phyloP scores from a whole-genome alignment of 2,888 invertebrate genomes.

The Emmelina monodactyla region DNA sequence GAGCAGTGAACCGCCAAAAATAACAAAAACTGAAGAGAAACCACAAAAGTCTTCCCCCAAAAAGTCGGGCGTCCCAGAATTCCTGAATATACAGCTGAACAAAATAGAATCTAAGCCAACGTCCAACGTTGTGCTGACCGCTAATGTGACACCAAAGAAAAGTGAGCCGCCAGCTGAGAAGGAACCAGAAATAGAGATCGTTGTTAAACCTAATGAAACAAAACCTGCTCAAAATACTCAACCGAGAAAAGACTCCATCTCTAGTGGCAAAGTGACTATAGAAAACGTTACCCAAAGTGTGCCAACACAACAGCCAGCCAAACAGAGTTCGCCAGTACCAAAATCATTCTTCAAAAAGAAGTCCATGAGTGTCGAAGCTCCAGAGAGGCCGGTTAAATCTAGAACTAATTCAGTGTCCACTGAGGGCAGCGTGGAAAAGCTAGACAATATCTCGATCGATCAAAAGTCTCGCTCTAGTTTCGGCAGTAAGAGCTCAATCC shows the following conservation, averaged over 20 bases:
- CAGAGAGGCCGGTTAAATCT: constrained; percentile 47
- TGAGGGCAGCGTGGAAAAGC: constrained; percentile 51
- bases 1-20: constrained; percentile 28
- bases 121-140: constrained; percentile 71
- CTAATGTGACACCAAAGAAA: constrained; percentile 64
- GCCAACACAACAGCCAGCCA: constrained; percentile 27
- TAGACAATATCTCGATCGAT: constrained; percentile 53
- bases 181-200: constrained; percentile 34
- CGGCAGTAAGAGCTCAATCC: constrained; percentile 57
- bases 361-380: constrained; percentile 62
- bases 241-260: constrained; percentile 28
- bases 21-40: constrained; percentile 46
- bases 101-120: constrained; percentile 71
- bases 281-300: constrained; percentile 25
- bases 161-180: constrained; percentile 38
- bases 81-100: constrained; percentile 74
- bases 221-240: constrained; percentile 24
- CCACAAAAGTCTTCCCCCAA: constrained; percentile 26
- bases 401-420: constrained; percentile 48
- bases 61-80: constrained; percentile 67
- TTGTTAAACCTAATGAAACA: constrained; percentile 28
- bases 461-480: constrained; percentile 57
- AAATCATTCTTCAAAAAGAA: constrained; percentile 62
- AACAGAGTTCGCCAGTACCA: constrained; percentile 46
- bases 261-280: constrained; percentile 24